A percentile compares a stretch with the other conserved stretches of the same genome.
phyloP scores from a whole-genome alignment of 2,113 vertebrate species.

The Pelecanus crispus region DNA sequence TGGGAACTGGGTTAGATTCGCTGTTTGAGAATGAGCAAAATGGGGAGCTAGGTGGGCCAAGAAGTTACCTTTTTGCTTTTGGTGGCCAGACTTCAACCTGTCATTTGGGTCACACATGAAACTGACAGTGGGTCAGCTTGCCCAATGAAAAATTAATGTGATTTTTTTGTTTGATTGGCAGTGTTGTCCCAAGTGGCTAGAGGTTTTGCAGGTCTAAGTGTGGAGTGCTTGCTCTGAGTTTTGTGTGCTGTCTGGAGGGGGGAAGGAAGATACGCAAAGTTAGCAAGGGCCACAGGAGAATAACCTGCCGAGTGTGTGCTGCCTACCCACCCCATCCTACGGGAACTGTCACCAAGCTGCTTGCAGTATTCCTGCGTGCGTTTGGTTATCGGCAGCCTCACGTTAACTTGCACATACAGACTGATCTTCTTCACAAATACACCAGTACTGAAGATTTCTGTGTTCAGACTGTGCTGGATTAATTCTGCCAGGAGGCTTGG shows the following conservation, averaged over 20 bases:
- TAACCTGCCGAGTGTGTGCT: background rate
- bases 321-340: background rate
- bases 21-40: slow-evolving; percentile 17
- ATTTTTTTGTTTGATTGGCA: background rate
- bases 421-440: background rate
- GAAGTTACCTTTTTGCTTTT: slow-evolving; percentile 16
- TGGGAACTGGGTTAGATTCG: background rate
- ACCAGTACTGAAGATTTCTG: background rate
- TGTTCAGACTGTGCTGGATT: background rate
- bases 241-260: background rate
- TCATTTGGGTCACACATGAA: slow-evolving; percentile 24
- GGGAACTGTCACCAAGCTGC: background rate
- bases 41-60: background rate
- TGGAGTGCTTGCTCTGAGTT: background rate
- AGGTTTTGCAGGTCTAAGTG: background rate
- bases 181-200: background rate
- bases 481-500: background rate
- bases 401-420: rapidly evolving
- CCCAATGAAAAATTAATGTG: background rate
- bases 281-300: background rate
- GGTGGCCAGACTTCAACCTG: slow-evolving; percentile 9
- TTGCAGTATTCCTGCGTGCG: background rate
- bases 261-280: background rate
- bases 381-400: background rate
- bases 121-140: background rate